Evolutionary conservation across 2,113 vertebrate species (phyloP).

Genomic region (Chamaetylas fuelleborni): DNA sequence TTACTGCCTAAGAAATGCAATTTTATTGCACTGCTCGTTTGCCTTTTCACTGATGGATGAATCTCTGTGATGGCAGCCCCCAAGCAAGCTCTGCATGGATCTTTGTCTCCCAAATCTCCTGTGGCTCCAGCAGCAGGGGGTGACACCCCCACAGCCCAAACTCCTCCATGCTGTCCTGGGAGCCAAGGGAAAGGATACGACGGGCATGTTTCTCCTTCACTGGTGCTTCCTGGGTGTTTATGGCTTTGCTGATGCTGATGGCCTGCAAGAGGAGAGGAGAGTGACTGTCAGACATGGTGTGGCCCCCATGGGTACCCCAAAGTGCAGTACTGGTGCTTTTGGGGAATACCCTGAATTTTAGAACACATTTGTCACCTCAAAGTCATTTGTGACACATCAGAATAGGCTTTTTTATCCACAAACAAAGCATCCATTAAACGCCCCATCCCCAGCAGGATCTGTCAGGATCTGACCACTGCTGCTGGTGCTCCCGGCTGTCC

Average conservation of each 20-base stretch:
- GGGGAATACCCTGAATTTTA: not conserved
- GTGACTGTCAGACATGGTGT: not conserved
- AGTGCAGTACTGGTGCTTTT: not conserved
- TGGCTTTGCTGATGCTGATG: constrained; percentile 97
- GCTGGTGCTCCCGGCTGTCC: not conserved
- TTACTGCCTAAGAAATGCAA: not conserved
- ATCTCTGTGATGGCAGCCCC: fast-evolving
- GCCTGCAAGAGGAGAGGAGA: constrained; percentile 72
- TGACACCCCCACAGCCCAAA: not conserved
- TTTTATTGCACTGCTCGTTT: not conserved
- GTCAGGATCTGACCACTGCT: not conserved
- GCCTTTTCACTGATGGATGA: not conserved
- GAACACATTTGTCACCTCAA: not conserved
- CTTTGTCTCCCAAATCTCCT: not conserved
- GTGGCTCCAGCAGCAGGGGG: fast-evolving
- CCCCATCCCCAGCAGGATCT: not conserved
- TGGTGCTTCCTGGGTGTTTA: constrained; percentile 87
- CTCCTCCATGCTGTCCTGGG: fast-evolving
- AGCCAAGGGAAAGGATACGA: constrained; percentile 84
- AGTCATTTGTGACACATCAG: not conserved
- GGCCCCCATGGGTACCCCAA: fast-evolving
- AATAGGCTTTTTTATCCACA: not conserved
- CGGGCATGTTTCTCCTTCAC: constrained; percentile 98
- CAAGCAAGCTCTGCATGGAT: fast-evolving
- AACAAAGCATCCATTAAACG: not conserved